phyloP scores from a whole-genome alignment of 1,140 invertebrate genomes.

The Dreissena polymorpha region DNA sequence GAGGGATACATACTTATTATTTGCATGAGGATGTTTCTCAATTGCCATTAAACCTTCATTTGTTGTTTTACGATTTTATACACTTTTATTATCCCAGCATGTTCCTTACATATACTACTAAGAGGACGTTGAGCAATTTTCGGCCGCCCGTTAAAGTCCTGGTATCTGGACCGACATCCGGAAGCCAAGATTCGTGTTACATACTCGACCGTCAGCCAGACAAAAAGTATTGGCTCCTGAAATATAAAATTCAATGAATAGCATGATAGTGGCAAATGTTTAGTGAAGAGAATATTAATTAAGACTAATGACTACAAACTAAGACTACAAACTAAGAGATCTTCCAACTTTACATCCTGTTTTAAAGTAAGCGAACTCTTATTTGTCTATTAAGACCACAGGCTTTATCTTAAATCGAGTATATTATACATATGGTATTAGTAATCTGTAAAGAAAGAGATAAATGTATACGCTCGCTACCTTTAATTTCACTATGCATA shows the following conservation, averaged over 20 bases:
- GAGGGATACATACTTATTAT: too few relatives aligned
- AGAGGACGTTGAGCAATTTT: constrained; percentile 95
- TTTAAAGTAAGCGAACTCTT: too few relatives aligned
- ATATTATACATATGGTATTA: too few relatives aligned
- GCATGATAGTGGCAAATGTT: constrained; percentile 85
- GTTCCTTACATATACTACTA: constrained; percentile 93
- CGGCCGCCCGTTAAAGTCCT: constrained; percentile 92
- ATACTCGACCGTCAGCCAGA: constrained; percentile 96
- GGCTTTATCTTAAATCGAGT: too few relatives aligned
- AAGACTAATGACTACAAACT: background rate
- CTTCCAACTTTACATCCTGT: background rate
- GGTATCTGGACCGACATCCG: constrained; percentile 96
- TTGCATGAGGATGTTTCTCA: too few relatives aligned
- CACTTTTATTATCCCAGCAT: too few relatives aligned
- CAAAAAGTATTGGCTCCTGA: constrained; percentile 86
- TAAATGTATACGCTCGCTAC: too few relatives aligned
- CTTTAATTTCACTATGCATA: too few relatives aligned
- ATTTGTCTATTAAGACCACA: too few relatives aligned
- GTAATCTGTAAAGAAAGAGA: too few relatives aligned
- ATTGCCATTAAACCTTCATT: too few relatives aligned
- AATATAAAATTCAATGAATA: constrained; percentile 45
- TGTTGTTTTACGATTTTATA: too few relatives aligned
- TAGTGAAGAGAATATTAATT: constrained; percentile 29
- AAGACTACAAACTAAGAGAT: background rate
- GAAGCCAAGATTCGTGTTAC: constrained; percentile 93